phyloP scores from a whole-genome alignment of 2,888 invertebrate species.

The Agrotis ipsilon region DNA sequence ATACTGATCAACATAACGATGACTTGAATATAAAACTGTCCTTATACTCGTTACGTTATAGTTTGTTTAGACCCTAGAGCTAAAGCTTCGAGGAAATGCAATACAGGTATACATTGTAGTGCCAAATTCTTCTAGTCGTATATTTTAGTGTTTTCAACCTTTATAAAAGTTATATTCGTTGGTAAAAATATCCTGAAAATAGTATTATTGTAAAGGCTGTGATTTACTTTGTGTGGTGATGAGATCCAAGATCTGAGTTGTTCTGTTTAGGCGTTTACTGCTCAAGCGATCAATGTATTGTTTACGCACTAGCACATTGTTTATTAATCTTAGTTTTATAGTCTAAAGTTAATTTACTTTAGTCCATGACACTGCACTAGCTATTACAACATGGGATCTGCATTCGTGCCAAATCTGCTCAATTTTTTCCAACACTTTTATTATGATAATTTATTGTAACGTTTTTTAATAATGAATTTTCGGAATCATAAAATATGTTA shows the following conservation, averaged over 20 bases:
- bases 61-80: constrained; percentile 64
- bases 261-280: constrained; percentile 69
- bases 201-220: constrained; percentile 87
- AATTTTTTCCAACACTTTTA: constrained; percentile 79
- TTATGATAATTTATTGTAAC: constrained; percentile 72
- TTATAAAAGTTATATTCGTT: constrained; percentile 65
- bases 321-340: constrained; percentile 51
- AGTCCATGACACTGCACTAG: constrained; percentile 56
- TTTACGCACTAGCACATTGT: constrained; percentile 48
- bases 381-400: constrained; percentile 70
- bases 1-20: constrained; percentile 64
- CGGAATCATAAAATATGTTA: constrained; percentile 64
- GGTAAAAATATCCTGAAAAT: constrained; percentile 63
- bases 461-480: constrained; percentile 70
- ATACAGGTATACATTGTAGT: constrained; percentile 74
- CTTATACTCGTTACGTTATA: constrained; percentile 53
- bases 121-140: constrained; percentile 77
- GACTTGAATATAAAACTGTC: constrained; percentile 53
- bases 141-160: constrained; percentile 71
- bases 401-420: constrained; percentile 86
- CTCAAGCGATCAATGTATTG: constrained; percentile 64
- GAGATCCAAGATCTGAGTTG: constrained; percentile 81
- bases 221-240: constrained; percentile 85
- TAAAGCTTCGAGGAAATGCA: constrained; percentile 71
- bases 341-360: constrained; percentile 53